These are phyloP conservation scores for Decapterus maruadsi DNA, from an alignment of 2,797 vertebrate species.

Conservation along the genomic window DNA sequence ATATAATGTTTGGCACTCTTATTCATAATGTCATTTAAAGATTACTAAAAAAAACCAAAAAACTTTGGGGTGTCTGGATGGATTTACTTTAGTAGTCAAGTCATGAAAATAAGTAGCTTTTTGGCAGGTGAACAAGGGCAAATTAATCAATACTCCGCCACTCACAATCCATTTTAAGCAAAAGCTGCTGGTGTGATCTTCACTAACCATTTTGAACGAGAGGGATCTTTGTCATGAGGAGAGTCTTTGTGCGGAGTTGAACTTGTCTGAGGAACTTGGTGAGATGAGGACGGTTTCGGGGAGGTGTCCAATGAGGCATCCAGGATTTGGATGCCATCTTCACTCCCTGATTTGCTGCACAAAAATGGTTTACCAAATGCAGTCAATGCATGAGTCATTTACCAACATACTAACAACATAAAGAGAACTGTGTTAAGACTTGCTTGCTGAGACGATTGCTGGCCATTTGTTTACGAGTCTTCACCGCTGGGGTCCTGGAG, in stretches of 20 bases:
- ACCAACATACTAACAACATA: background rate
- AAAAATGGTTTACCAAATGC: background rate
- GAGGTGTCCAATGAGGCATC: conserved; percentile 56
- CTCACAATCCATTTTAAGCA: background rate
- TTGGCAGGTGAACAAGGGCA: too few relatives aligned
- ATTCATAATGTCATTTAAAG: too few relatives aligned
- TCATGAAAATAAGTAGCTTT: background rate
- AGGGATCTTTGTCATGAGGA: background rate
- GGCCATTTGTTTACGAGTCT: background rate
- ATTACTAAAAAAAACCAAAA: too few relatives aligned
- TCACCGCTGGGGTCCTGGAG: conserved; percentile 14
- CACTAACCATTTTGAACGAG: conserved; percentile 60
- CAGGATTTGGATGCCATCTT: background rate
- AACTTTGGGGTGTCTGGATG: too few relatives aligned
- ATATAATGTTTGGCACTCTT: too few relatives aligned
- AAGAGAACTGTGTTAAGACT: conserved; percentile 24
- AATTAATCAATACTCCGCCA: too few relatives aligned
- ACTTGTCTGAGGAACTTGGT: conserved; percentile 34
- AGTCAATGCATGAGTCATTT: background rate
- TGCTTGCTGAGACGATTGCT: conserved; percentile 1
- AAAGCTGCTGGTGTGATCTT: background rate
- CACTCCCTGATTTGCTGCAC: conserved; percentile 29
- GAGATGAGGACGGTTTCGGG: background rate
- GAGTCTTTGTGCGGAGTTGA: conserved; percentile 70
- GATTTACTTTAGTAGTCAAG: too few relatives aligned